A percentile compares a stretch with the other conserved stretches of the same genome.
Evolutionary conservation across 2,113 vertebrate species (phyloP).

Genomic region (Mystacornis crossleyi): DNA sequence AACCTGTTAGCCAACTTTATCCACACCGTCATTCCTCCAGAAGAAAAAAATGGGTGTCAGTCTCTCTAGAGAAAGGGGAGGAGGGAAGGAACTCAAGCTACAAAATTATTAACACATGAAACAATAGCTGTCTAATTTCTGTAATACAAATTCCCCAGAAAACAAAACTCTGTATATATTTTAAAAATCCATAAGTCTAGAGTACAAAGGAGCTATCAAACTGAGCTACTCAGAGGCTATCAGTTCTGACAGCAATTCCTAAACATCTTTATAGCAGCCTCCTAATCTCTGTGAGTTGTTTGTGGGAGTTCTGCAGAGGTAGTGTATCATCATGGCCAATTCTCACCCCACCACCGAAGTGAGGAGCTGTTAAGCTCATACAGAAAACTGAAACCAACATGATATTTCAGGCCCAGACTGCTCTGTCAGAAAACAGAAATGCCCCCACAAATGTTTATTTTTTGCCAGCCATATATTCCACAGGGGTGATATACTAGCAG

Average conservation of each 20-base stretch:
- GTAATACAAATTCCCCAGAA: neutral
- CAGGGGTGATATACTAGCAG: neutral
- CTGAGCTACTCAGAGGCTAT: neutral
- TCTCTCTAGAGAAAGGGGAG: neutral
- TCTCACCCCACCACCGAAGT: neutral
- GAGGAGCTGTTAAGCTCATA: neutral
- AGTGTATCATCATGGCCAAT: neutral
- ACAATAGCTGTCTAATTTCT: neutral
- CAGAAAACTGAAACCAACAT: neutral
- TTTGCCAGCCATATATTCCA: neutral
- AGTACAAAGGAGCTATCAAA: conserved; percentile 45
- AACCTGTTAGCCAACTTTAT: neutral
- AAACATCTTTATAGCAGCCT: neutral
- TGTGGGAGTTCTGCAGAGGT: neutral
- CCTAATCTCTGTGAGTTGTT: neutral
- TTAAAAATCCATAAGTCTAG: conserved; percentile 23
- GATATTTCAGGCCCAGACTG: neutral
- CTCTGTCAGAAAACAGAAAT: neutral
- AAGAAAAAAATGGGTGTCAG: neutral
- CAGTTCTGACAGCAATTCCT: conserved; percentile 10
- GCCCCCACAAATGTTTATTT: neutral
- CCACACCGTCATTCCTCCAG: neutral
- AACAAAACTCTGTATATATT: conserved; percentile 44
- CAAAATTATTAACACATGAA: neutral
- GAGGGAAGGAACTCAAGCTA: neutral